Conservation (phyloP, 2,113 vertebrate genomes). For the Dipodomys spectabilis region DNA sequence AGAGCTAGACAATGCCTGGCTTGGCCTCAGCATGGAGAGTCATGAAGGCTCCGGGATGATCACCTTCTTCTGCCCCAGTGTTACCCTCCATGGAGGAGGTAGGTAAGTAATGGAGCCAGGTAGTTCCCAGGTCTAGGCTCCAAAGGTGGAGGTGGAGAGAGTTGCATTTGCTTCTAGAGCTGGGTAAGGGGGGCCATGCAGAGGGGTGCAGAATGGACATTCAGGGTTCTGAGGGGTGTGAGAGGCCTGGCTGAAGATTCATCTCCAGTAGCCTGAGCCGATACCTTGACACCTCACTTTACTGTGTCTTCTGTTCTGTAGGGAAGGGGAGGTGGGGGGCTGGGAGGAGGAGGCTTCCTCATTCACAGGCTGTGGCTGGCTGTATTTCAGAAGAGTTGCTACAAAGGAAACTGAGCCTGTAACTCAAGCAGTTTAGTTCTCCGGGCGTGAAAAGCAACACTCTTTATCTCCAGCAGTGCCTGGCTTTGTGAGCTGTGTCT, state of each 20-base stretch:
- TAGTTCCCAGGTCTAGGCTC: neutral
- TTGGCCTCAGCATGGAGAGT: neutral
- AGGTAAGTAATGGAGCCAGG: neutral
- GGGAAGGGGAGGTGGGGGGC: fast-evolving
- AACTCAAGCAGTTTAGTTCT: slow-evolving; percentile 72
- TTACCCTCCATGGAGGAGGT: neutral
- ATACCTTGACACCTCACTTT: neutral
- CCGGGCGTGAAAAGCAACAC: slow-evolving; percentile 70
- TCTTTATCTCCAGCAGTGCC: slow-evolving; percentile 64
- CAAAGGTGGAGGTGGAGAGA: neutral
- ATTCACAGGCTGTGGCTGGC: slow-evolving; percentile 41
- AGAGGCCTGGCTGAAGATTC: neutral
- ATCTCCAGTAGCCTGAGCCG: neutral
- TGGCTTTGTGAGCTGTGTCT: slow-evolving; percentile 79
- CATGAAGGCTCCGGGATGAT: neutral
- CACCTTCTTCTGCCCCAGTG: neutral
- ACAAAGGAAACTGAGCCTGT: slow-evolving; percentile 66
- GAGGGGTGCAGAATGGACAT: fast-evolving
- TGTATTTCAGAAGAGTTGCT: slow-evolving; percentile 76
- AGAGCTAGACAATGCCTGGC: neutral
- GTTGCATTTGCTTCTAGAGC: neutral
- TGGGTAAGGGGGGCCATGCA: neutral
- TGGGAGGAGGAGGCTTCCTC: neutral
- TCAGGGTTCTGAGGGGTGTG: neutral
- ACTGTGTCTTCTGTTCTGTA: neutral